Base-by-base conservation (phyloP, 2,797 vertebrate species). In the Acanthis flammea region DNA sequence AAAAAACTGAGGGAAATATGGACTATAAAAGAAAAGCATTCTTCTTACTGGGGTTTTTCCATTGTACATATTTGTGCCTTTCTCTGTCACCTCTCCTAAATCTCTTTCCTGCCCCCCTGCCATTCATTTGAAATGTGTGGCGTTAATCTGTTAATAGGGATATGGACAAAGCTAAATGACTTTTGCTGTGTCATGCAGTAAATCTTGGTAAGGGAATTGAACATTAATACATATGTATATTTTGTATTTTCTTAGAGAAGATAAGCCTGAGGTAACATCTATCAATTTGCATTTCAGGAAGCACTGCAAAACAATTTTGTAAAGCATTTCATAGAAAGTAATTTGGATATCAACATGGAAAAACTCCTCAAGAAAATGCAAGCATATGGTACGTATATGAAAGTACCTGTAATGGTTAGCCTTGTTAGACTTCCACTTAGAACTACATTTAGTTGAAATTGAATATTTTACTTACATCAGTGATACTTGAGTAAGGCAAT, bases 271-370 rank as follows among this genome's bases (percentile, higher is more conserved):
- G 37, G 9, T 68, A 55, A 78, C n/a, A 51, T n/a, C 8, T 68
- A 10, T 67, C 9, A 21, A 60, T 31, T 95, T 83, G 92, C 44
- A 33, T 89, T 97, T 88, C 90, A 98, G 98, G 97, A 95, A 57
- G 53, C 86, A 47, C 88, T 98, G 79, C 82, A 93, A 60, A 98
- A 66, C 71, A 94, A 75, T 65, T 98, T 98, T 30, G 24, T 98
- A 91, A 97, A 95, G 63, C 96, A 92, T 37, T 98, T 97, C 30
- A 35, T 98, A 76, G 92, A 97, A 93, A 97, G 79, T 23, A 97
- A 97, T 76, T 63, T 98, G 92, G 91, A 96, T 51, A 66, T 97
- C 53, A 92, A 97, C 48, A 81, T 60, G 45, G 96, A 94, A 73
- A 78, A 92, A 9, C 91, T 98, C 27, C 75, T 75, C 2, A 73